These are phyloP conservation scores for Eledona agricola DNA, from an alignment of 2,888 invertebrate genomes.

Conservation along the genomic window DNA sequence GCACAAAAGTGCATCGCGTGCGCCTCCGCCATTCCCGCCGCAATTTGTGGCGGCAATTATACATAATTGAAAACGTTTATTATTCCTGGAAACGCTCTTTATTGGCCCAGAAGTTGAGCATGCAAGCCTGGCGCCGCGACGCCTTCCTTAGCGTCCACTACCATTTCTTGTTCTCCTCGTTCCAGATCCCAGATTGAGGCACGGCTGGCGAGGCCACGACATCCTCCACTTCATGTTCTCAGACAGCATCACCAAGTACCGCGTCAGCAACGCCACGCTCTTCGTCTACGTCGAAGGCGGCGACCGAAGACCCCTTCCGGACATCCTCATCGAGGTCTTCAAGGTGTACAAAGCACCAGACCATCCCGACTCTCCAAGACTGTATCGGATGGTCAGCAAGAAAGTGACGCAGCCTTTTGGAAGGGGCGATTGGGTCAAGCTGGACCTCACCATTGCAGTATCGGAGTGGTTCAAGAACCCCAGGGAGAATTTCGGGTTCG, in stretches of 20 bases:
- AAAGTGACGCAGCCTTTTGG: constrained; percentile 66
- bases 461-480: constrained; percentile 80
- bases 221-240: constrained; percentile 78
- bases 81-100: constrained; percentile 42
- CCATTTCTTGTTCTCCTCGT: constrained; percentile 44
- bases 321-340: constrained; percentile 57
- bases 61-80: constrained; percentile 49
- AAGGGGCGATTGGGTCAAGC: constrained; percentile 76
- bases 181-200: constrained; percentile 74
- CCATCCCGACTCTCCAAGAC: constrained; percentile 53
- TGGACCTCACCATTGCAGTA: constrained; percentile 79
- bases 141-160: background rate
- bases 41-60: constrained; percentile 45
- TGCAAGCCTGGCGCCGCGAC: constrained; percentile 1
- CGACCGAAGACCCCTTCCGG: constrained; percentile 58
- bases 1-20: constrained; percentile 36
- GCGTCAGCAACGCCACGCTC: constrained; percentile 74
- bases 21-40: constrained; percentile 39
- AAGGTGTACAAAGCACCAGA: constrained; percentile 56
- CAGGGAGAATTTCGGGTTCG: constrained; percentile 78
- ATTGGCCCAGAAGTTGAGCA: constrained; percentile 21
- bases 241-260: constrained; percentile 74
- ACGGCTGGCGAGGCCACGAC: constrained; percentile 72
- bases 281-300: constrained; percentile 71
- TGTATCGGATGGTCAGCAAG: constrained; percentile 55